Evolutionary conservation across 37 sponge, comb jelly and placozoan genomes (phyloP).

Genomic region (Halisarca cf. caerulea): DNA sequence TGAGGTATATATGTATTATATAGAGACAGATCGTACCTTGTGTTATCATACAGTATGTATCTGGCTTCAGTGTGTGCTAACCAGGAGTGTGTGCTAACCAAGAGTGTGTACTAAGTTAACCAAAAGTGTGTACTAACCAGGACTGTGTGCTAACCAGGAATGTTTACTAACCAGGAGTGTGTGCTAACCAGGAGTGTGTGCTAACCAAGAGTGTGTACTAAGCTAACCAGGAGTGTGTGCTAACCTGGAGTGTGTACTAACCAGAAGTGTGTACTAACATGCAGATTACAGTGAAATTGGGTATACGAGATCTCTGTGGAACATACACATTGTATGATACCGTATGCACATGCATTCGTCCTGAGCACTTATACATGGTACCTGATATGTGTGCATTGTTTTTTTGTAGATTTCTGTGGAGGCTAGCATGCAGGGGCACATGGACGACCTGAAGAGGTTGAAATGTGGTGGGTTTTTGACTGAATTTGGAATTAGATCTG

Average conservation of each 20-base stretch:
- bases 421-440: conserved; percentile 40
- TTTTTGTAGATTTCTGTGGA: conserved; percentile 39
- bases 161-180: too few relatives aligned
- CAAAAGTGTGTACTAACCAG: too few relatives aligned
- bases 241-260: too few relatives aligned
- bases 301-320: background rate
- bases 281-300: background rate
- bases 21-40: too few relatives aligned
- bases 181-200: too few relatives aligned
- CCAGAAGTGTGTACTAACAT: background rate
- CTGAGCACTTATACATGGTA: background rate
- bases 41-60: too few relatives aligned
- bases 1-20: background rate
- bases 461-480: conserved; percentile 56
- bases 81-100: too few relatives aligned
- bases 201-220: too few relatives aligned
- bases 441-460: conserved; percentile 62
- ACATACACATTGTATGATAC: background rate
- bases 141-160: too few relatives aligned
- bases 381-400: background rate
- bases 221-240: too few relatives aligned
- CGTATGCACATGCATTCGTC: background rate
- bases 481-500: conserved; percentile 18
- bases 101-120: too few relatives aligned
- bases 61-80: too few relatives aligned